Conservation (phyloP, 35 echinoderm and acorn worm genomes). For the Diadema setosum region DNA sequence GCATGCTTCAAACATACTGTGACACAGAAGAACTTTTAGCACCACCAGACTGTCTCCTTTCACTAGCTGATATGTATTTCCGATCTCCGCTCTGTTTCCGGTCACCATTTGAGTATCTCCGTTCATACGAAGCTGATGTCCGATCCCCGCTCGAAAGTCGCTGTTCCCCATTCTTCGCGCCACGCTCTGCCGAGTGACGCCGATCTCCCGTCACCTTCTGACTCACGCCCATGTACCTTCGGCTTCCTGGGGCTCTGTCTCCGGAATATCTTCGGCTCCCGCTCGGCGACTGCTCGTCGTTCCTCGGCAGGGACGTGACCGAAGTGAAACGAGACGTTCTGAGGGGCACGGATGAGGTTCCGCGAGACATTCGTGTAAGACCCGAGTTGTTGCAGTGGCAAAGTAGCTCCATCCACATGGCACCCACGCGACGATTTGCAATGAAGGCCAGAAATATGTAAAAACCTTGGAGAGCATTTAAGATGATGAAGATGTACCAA, state of each 20-base stretch:
- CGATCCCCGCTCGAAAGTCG: background rate
- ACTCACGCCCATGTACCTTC: background rate
- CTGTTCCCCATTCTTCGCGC: no score
- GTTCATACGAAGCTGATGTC: background rate
- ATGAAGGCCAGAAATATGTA: constrained; percentile 67
- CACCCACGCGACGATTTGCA: constrained; percentile 10
- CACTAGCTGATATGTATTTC: background rate
- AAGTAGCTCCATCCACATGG: background rate
- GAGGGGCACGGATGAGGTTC: background rate
- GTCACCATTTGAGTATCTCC: background rate
- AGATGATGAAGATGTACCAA: constrained; percentile 73
- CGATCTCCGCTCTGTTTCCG: background rate
- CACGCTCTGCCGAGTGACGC: background rate
- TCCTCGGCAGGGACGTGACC: background rate
- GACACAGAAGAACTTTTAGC: no score
- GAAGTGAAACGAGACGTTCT: background rate
- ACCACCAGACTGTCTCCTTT: background rate
- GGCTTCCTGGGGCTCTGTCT: background rate
- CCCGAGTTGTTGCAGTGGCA: background rate
- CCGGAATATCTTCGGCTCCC: background rate
- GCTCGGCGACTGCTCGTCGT: background rate
- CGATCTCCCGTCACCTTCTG: background rate
- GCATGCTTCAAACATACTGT: no score
- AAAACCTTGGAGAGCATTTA: constrained; percentile 70
- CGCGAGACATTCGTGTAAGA: background rate